Conservation (phyloP, 2,113 vertebrate species). For the Butorides virescens region DNA sequence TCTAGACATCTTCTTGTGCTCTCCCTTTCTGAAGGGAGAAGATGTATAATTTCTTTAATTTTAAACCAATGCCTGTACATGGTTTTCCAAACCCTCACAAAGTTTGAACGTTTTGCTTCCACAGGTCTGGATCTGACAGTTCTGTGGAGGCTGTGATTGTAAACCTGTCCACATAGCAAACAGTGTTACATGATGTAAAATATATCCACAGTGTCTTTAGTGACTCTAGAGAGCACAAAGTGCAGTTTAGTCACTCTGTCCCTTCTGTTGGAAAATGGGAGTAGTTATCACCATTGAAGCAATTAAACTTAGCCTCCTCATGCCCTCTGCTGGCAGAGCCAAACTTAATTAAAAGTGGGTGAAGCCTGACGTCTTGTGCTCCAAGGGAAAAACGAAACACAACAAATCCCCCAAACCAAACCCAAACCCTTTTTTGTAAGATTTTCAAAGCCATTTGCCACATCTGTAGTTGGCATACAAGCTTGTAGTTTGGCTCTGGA, state of each 20-base stretch:
- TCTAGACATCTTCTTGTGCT: not conserved
- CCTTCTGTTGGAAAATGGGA: not conserved
- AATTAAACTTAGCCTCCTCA: not conserved
- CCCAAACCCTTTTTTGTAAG: not conserved
- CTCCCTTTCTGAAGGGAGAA: not conserved
- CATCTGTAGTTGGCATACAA: no score
- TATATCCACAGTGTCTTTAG: not conserved
- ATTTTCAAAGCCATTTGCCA: not conserved
- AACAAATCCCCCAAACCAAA: no score
- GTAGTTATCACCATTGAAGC: accelerated
- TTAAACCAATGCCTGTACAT: not conserved
- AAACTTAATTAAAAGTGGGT: accelerated
- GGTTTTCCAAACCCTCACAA: not conserved
- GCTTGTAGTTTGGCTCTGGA: not conserved
- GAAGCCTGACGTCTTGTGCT: not conserved
- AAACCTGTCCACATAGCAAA: accelerated
- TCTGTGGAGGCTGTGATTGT: not conserved
- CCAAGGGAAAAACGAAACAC: not conserved
- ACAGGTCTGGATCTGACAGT: not conserved
- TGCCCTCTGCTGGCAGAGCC: not conserved
- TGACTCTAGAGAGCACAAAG: not conserved
- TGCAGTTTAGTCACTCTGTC: not conserved
- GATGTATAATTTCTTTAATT: not conserved
- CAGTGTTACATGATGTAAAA: not conserved
- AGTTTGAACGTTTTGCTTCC: not conserved